Conservation (phyloP, 2,113 vertebrate species). For the Chaetodon auriga region DNA sequence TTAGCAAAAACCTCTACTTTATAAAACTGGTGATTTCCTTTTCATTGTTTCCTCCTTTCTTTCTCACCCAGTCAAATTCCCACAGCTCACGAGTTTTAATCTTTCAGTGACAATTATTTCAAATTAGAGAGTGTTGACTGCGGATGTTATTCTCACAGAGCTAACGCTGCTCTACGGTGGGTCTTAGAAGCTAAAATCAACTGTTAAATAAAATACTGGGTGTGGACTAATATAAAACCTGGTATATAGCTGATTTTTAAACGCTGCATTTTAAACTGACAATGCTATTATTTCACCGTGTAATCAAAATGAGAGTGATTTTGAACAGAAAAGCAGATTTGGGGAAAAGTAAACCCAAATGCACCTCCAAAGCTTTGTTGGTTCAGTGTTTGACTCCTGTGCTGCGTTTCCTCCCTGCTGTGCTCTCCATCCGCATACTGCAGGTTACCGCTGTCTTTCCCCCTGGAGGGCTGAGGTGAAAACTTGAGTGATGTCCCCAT, state of each 20-base stretch:
- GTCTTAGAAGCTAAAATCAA: neutral
- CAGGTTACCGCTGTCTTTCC: conserved; percentile 29
- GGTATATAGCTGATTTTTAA: neutral
- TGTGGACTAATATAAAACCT: conserved; percentile 30
- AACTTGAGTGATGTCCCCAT: conserved; percentile 68
- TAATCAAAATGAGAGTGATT: neutral
- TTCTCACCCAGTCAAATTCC: neutral
- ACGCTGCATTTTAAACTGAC: neutral
- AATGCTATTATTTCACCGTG: neutral
- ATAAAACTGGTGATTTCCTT: neutral
- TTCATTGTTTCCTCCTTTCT: neutral
- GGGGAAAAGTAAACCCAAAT: neutral
- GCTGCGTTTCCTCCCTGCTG: neutral
- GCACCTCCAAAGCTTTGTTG: neutral
- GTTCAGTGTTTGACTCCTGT: neutral
- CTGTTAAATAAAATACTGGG: neutral
- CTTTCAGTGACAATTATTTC: neutral
- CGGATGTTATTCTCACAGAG: neutral
- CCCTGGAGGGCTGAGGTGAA: conserved; percentile 58
- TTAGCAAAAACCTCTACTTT: neutral
- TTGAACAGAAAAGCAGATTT: neutral
- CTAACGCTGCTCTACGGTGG: neutral
- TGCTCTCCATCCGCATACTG: conserved; percentile 17
- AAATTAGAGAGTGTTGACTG: neutral
- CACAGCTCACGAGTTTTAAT: neutral